Evolutionary conservation across 2,888 invertebrate species (phyloP).

Genomic region (Drosophila meridiana): DNA sequence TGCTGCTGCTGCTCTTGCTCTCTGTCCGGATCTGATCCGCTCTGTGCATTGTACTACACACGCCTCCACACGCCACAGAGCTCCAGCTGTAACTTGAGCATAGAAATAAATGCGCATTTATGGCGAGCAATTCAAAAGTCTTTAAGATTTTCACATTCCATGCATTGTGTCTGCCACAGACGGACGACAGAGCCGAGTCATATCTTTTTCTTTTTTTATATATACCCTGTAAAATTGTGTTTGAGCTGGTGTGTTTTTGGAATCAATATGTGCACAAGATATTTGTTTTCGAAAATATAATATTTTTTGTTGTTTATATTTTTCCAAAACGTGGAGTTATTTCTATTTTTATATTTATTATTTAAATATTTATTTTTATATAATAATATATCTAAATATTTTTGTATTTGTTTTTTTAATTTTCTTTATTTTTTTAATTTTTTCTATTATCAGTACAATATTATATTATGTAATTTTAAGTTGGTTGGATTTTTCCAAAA

Average conservation of each 20-base stretch:
- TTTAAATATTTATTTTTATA: no score
- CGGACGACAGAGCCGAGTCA: slow-evolving; percentile 61
- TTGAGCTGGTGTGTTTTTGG: background rate
- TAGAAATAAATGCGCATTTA: slow-evolving; percentile 81
- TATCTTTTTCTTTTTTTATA: slow-evolving; percentile 39
- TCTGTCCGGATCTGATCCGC: slow-evolving; percentile 31
- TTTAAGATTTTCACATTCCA: slow-evolving; percentile 80
- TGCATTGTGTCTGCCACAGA: slow-evolving; percentile 74
- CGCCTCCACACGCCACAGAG: slow-evolving; percentile 19
- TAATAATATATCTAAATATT: no score
- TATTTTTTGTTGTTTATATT: no score
- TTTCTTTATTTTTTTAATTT: no score
- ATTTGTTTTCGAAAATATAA: no score
- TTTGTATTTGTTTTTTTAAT: no score
- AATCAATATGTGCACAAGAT: no score
- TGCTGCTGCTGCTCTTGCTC: slow-evolving; percentile 1
- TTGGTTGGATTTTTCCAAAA: no score
- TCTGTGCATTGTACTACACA: slow-evolving; percentile 40
- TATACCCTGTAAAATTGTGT: slow-evolving; percentile 53
- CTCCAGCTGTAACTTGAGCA: slow-evolving; percentile 69
- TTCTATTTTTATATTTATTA: no score
- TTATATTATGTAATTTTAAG: no score
- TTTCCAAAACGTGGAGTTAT: no score
- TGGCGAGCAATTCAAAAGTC: slow-evolving; percentile 81
- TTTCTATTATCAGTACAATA: no score